Base-by-base conservation (phyloP, 1,140 invertebrate genomes). In the Brachionus calyciflorus region DNA sequence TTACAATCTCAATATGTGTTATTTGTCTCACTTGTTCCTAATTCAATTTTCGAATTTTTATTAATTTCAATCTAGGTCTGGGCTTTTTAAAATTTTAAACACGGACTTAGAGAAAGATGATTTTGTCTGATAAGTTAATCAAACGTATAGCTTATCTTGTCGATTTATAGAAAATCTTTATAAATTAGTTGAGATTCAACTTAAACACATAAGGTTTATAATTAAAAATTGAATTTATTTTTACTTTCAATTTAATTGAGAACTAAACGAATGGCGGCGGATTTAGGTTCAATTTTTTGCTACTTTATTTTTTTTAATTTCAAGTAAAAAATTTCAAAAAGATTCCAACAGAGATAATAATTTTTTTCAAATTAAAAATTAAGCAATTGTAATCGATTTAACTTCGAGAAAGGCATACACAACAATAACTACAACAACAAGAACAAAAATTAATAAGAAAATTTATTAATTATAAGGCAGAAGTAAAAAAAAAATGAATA, bases 331-430 rank as follows among this genome's bases (percentile, higher is more conserved):
- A 5, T 37, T 37, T 37, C 33, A 37, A 37, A 37, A 37, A 60
- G 60, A 65, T 65, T 65, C 60, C 60, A 65, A 40, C 60, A 65
- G 60, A 41, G 60, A 65, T 65, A 65, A 65, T 65, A 65, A 65
- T 65, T 65, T 65, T 33, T 41, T 19, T 60, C 33, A 60, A 60
- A 33, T 37, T 5, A 37, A 37, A 37, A 37, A 37, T 37, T 37
- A 37, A 60, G 33, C 28, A 60, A 60, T 60, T 60, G 30, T 60
- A 60, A 60, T 60, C 55, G 55, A 60, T 60, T 60, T 60, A 60
- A 60, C 55, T 60, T 30, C 9, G 33, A 9, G 9, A 5, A 37
- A 37, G 33, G 33, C 3, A 3, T 9, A 37, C 33, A 9, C n/a
- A n/a, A n/a, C n/a, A n/a, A n/a, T n/a, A n/a, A n/a, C n/a, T n/a